Base-by-base conservation (phyloP, 1,140 invertebrate species). In the Solenopsis fugax region DNA sequence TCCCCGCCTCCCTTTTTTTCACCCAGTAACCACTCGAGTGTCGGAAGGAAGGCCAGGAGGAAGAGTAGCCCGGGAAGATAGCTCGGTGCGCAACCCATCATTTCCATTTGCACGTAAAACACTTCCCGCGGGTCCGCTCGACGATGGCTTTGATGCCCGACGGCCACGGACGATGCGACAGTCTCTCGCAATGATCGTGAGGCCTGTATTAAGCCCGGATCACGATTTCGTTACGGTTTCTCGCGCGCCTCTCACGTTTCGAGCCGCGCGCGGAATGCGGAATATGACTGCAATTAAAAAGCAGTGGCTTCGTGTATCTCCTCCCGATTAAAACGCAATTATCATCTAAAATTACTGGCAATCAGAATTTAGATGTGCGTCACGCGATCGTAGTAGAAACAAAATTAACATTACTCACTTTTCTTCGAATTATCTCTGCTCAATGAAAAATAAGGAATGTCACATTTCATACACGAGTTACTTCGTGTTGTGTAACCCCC, bases 61-160 rank as follows among this genome's bases (percentile, higher is more conserved):
- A 65, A 62, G 41, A 65, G 45, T 29, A 29, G 41, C 4, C 2
- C 2, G 16, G 24, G 18, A 18, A 4, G 34, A 21, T 76, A 48
- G 21, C 45, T 45, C 48, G 24, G 60, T 13, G 29, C 21, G 24
- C 72, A 48, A 50, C 21, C 64, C 41, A 41, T 69, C 34, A 86
- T 81, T 81, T 86, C 24, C 77, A 71, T 86, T 86, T 81, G 76
- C 54, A 62, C 77, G 64, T 86, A 81, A 81, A 81, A 65, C 37
- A 60, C 64, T 67, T 80, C n/a, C 58, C 64, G 54, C 56, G 50
- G 34, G 62, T 34, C 58, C 48, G 0, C 9, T 69, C 34, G n/a
- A n/a, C 64, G 64, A 58, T 67, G 50, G 10, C 37, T 81, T 34
- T 10, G 54, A 67, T 56, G 65, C 78, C 50, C 65, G 21, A 16